These are phyloP conservation scores for Halocynthia roretzi DNA, from an alignment of 23 tunicate species.

Conservation along the genomic window DNA sequence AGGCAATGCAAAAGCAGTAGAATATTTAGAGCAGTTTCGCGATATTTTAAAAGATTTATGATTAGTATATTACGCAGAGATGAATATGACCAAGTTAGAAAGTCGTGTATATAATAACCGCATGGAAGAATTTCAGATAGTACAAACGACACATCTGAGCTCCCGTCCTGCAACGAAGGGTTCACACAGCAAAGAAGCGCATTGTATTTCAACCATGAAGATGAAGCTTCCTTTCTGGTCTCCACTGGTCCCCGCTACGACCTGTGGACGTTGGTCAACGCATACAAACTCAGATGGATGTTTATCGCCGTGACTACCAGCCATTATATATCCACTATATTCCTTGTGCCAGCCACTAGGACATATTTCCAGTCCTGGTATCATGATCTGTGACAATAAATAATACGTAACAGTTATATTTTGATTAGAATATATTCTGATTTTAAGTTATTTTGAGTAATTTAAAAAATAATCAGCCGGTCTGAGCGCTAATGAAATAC, in stretches of 20 bases:
- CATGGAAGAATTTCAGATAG: conserved; percentile 11
- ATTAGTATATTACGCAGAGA: too few species aligned
- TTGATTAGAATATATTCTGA: too few species aligned
- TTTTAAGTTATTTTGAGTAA: too few species aligned
- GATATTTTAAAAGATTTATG: too few species aligned
- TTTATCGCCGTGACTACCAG: conserved; percentile 29
- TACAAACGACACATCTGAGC: conserved; percentile 34
- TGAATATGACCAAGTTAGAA: too few species aligned
- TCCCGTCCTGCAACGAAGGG: conserved; percentile 42
- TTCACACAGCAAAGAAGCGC: conserved; percentile 39
- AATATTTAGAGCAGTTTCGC: too few species aligned
- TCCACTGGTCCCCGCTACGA: conserved; percentile 33
- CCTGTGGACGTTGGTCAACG: conserved; percentile 34
- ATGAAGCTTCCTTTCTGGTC: conserved; percentile 27
- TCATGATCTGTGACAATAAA: conserved; percentile 19
- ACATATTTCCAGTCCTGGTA: conserved; percentile 36
- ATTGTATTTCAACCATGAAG: conserved; percentile 30
- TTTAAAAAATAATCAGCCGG: too few species aligned
- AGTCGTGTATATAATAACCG: too few species aligned
- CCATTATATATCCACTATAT: conserved; percentile 24
- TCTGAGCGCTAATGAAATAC: too few species aligned
- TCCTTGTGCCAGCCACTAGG: conserved; percentile 22
- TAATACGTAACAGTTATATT: too few species aligned
- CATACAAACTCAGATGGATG: conserved; percentile 24
- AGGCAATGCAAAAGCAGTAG: too few species aligned